These are phyloP conservation scores for Girardinus metallicus DNA, from an alignment of 2,797 vertebrate species.

Conservation along the genomic window DNA sequence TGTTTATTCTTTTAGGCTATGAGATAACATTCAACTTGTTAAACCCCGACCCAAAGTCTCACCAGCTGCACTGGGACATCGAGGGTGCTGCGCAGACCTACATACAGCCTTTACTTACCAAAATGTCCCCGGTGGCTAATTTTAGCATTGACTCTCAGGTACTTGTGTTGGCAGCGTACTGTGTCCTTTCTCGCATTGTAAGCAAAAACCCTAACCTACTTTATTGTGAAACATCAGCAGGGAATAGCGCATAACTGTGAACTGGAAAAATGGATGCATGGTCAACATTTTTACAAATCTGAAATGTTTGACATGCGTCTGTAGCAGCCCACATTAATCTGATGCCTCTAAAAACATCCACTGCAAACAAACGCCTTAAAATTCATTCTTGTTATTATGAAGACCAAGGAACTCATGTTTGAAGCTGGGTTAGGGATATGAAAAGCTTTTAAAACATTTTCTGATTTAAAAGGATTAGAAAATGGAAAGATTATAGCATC, in stretches of 20 bases:
- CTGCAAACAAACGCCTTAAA: neutral
- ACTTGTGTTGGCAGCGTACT: conserved; percentile 3
- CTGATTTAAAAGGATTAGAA: neutral
- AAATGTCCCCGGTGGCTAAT: conserved; percentile 88
- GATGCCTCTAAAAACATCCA: neutral
- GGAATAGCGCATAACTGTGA: neutral
- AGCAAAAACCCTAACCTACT: neutral
- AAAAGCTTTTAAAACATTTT: too few species aligned
- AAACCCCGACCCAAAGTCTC: conserved; percentile 95
- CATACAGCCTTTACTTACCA: conserved; percentile 89
- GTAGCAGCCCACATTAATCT: neutral
- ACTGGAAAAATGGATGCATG: neutral
- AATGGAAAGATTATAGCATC: neutral
- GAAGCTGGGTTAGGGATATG: neutral
- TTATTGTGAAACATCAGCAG: neutral
- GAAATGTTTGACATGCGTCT: neutral
- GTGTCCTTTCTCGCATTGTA: neutral
- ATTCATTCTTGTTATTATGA: neutral
- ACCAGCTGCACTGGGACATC: conserved; percentile 91
- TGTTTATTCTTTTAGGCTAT: conserved; percentile 81
- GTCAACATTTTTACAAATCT: neutral
- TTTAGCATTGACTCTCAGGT: conserved; percentile 98
- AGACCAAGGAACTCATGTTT: neutral
- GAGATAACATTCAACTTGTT: conserved; percentile 97
- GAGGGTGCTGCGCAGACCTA: conserved; percentile 86